A percentile compares a stretch with the other conserved stretches of the same genome.
Evolutionary conservation across 2,797 vertebrate genomes (phyloP).

Genomic region (Schizopygopsis malacanthus): DNA sequence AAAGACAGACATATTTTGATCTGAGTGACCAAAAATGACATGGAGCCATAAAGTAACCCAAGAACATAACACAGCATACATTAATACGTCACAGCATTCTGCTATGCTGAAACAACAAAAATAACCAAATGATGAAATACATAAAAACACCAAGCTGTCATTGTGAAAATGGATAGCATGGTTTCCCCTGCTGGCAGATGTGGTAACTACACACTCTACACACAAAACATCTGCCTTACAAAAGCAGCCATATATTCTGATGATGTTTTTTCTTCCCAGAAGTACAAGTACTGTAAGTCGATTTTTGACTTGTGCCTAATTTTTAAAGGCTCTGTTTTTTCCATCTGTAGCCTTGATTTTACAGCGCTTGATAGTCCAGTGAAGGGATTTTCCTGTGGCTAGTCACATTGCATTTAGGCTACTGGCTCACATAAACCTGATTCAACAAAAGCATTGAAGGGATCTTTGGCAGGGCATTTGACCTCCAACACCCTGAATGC

Average conservation of each 20-base stretch:
- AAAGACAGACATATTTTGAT: neutral
- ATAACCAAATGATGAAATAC: conserved; percentile 14
- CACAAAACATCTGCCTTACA: neutral
- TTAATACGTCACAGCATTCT: neutral
- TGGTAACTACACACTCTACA: neutral
- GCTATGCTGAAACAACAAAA: conserved; percentile 12
- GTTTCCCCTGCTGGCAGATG: neutral
- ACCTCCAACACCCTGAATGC: neutral
- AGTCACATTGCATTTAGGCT: neutral
- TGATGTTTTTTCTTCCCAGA: neutral
- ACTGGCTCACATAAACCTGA: neutral
- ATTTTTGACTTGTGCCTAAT: neutral
- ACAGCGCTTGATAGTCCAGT: neutral
- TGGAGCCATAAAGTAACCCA: neutral
- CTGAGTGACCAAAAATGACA: neutral
- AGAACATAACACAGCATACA: neutral
- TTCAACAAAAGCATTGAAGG: neutral
- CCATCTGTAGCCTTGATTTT: neutral
- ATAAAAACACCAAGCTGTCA: neutral
- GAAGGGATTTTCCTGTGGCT: neutral
- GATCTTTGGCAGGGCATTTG: neutral
- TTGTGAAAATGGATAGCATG: neutral
- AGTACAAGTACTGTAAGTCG: neutral
- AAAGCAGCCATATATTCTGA: neutral
- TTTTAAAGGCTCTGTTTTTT: neutral